Conservation (phyloP, 2,888 invertebrate genomes). For the Steinernema hermaphroditum region DNA sequence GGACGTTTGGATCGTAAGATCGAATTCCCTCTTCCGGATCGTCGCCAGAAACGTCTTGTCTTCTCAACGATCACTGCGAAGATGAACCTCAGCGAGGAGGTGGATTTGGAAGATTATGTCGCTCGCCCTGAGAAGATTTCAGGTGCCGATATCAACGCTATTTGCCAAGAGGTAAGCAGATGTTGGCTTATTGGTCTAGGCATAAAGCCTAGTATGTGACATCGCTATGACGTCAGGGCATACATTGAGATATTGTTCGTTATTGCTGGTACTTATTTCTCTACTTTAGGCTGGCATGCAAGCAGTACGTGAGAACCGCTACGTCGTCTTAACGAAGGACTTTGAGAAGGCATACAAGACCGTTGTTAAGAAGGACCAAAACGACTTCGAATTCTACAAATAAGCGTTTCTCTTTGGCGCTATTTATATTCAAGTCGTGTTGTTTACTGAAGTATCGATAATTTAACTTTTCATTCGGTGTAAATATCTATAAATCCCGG, state of each 20-base stretch:
- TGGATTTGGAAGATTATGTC: slow-evolving; percentile 94
- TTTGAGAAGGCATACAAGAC: slow-evolving; percentile 99
- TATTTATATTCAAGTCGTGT: background rate
- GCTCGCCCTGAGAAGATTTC: slow-evolving; percentile 97
- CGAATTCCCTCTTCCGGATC: slow-evolving; percentile 95
- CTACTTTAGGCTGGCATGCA: slow-evolving; percentile 94
- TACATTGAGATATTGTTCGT: background rate
- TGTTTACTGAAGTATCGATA: slow-evolving; percentile 8
- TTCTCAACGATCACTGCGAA: slow-evolving; percentile 95
- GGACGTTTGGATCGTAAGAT: slow-evolving; percentile 95
- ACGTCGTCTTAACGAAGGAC: slow-evolving; percentile 96
- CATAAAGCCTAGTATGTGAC: no score
- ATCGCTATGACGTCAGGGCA: no score
- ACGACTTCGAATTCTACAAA: slow-evolving; percentile 99
- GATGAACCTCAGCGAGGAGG: slow-evolving; percentile 97
- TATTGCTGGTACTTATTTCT: background rate
- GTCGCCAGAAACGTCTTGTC: slow-evolving; percentile 85
- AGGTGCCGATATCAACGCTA: slow-evolving; percentile 98
- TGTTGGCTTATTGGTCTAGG: no score
- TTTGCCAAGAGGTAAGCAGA: slow-evolving; percentile 84
- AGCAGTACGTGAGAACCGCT: slow-evolving; percentile 96
- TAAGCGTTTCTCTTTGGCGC: slow-evolving; percentile 70
- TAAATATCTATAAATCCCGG: background rate
- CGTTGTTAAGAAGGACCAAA: slow-evolving; percentile 97
- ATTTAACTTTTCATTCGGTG: slow-evolving; percentile 3